A percentile compares a stretch with the other conserved stretches of the same genome.
Conservation (phyloP, 2,888 invertebrate species). For the Cephus spinipes region DNA sequence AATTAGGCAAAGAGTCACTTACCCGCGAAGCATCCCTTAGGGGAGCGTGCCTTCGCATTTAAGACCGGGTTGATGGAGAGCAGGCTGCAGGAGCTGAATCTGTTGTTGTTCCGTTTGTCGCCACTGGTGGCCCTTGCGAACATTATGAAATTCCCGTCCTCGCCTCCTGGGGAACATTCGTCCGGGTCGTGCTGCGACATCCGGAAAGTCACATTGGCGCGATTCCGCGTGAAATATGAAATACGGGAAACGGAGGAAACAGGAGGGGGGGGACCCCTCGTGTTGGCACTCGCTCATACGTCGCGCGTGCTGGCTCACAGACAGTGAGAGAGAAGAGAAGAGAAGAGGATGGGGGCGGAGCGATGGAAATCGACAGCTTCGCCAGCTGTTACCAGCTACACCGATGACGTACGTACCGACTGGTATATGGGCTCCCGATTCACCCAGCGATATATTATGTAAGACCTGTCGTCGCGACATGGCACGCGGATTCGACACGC, state of each 20-base stretch:
- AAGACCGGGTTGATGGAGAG: constrained; percentile 90
- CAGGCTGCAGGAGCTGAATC: constrained; percentile 93
- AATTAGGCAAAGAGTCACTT: constrained; percentile 31
- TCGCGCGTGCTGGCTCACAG: not conserved
- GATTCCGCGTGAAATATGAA: too few species aligned
- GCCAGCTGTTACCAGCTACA: constrained; percentile 31
- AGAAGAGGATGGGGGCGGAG: too few species aligned
- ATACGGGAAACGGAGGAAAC: not conserved
- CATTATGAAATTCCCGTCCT: constrained; percentile 98
- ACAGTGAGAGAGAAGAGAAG: too few species aligned
- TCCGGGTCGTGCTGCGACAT: constrained; percentile 88
- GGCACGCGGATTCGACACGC: constrained; percentile 26
- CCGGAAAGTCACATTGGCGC: not conserved
- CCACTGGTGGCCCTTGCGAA: constrained; percentile 98
- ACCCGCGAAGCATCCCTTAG: constrained; percentile 92
- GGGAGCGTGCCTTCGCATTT: constrained; percentile 87
- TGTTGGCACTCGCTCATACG: not conserved
- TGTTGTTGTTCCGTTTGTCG: constrained; percentile 95
- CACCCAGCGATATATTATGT: constrained; percentile 33
- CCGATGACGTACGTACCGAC: constrained; percentile 31
- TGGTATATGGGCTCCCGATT: constrained; percentile 34
- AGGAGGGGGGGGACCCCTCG: too few species aligned
- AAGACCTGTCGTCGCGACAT: constrained; percentile 30
- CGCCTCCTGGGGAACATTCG: constrained; percentile 90
- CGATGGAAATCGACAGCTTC: constrained; percentile 9